These are phyloP conservation scores for Nanorana parkeri DNA, from an alignment of 2,113 vertebrate genomes.

Conservation along the genomic window DNA sequence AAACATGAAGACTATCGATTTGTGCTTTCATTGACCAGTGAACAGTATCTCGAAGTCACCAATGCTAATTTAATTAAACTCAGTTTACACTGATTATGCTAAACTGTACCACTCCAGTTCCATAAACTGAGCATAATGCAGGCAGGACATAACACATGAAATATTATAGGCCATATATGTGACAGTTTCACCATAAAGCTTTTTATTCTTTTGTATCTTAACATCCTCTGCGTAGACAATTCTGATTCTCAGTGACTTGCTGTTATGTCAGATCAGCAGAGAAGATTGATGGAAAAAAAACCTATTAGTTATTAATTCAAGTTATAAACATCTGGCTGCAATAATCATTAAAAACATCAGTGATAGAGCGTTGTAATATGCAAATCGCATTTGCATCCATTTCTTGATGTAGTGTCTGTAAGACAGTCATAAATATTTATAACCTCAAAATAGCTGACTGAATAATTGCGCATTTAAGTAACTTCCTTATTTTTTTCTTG, in stretches of 20 bases:
- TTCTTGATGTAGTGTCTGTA: slow-evolving; percentile 34
- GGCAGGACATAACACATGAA: no score
- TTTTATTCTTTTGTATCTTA: not conserved
- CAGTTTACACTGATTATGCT: no score
- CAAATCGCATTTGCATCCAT: slow-evolving; percentile 60
- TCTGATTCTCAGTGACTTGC: not conserved
- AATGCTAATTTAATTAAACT: no score
- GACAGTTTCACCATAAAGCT: no score
- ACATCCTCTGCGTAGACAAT: not conserved
- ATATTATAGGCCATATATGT: no score
- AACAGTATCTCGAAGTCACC: no score
- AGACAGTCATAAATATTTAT: slow-evolving; percentile 66
- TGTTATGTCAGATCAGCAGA: slow-evolving; percentile 10
- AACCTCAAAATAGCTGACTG: slow-evolving; percentile 66
- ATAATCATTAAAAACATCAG: slow-evolving; percentile 46
- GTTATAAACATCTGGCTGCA: slow-evolving; percentile 39
- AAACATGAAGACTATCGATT: no score
- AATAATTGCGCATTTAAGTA: slow-evolving; percentile 66
- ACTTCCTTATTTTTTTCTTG: slow-evolving; percentile 69
- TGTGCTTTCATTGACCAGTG: no score
- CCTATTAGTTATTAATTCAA: slow-evolving; percentile 6
- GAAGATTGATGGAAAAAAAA: slow-evolving; percentile 5
- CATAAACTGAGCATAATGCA: no score
- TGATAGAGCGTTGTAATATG: slow-evolving; percentile 36
- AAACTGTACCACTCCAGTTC: no score